These are phyloP conservation scores for Elymnias hypermnestra DNA, from an alignment of 1,140 invertebrate genomes.

Conservation along the genomic window DNA sequence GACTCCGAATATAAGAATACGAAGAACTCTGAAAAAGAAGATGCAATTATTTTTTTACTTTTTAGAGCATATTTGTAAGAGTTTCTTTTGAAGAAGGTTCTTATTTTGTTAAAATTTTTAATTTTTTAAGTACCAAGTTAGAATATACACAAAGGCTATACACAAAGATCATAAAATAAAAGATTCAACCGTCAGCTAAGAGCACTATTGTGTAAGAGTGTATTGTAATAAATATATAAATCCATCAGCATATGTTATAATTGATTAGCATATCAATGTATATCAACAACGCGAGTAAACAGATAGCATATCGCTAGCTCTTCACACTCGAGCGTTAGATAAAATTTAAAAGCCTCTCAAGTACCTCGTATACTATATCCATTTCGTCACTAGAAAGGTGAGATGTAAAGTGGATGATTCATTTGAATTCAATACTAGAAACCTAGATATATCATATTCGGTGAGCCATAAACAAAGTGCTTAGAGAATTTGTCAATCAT, in stretches of 20 bases:
- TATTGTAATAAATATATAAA: neutral
- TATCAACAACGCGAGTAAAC: neutral
- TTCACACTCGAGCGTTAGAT: neutral
- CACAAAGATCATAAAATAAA: no score
- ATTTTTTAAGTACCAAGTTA: no score
- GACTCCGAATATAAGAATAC: no score
- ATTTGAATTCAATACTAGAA: neutral
- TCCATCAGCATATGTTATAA: neutral
- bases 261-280: neutral
- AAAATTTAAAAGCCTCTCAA: neutral
- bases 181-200: neutral
- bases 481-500: no score
- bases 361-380: neutral
- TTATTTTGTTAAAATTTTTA: no score
- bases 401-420: neutral
- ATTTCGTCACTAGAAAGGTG: neutral
- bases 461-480: no score
- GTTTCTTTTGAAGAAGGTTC: no score
- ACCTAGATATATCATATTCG: no score
- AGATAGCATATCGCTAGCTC: neutral
- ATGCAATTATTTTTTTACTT: no score
- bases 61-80: no score
- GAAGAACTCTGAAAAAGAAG: no score
- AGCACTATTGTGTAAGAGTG: neutral
- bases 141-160: no score